phyloP scores from a whole-genome alignment of 2,888 invertebrate species.

The Flexamia atlantica region DNA sequence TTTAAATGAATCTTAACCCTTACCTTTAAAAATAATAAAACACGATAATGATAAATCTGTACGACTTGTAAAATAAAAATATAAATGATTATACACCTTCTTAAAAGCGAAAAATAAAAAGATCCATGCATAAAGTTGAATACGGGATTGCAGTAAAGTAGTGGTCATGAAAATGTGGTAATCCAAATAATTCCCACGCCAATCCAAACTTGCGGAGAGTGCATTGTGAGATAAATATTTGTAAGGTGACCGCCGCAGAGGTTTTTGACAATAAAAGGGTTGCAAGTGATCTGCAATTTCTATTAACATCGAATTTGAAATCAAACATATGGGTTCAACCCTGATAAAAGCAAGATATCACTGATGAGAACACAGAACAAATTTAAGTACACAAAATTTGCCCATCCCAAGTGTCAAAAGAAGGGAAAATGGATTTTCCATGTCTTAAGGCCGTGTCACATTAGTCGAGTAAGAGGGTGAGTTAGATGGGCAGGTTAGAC shows the following conservation, averaged over 20 bases:
- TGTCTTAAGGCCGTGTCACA: too few species aligned
- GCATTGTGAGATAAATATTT: conserved; percentile 17
- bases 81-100: conserved; percentile 45
- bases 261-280: too few species aligned
- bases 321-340: too few species aligned
- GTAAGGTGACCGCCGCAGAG: background rate
- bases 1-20: conserved; percentile 46
- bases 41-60: conserved; percentile 27
- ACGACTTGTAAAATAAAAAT: conserved; percentile 42
- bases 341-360: too few species aligned
- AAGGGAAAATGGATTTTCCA: too few species aligned
- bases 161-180: conserved; percentile 30
- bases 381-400: too few species aligned
- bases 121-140: conserved; percentile 29
- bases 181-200: conserved; percentile 13
- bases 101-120: conserved; percentile 39
- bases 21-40: conserved; percentile 45
- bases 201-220: conserved; percentile 38
- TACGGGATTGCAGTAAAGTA: background rate
- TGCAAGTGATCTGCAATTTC: too few species aligned
- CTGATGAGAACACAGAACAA: too few species aligned
- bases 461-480: too few species aligned
- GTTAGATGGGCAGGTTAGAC: too few species aligned
- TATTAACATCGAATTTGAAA: too few species aligned
- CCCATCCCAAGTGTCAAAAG: too few species aligned